These are phyloP conservation scores for Apamea anceps DNA, from an alignment of 2,888 invertebrate species.

Conservation along the genomic window DNA sequence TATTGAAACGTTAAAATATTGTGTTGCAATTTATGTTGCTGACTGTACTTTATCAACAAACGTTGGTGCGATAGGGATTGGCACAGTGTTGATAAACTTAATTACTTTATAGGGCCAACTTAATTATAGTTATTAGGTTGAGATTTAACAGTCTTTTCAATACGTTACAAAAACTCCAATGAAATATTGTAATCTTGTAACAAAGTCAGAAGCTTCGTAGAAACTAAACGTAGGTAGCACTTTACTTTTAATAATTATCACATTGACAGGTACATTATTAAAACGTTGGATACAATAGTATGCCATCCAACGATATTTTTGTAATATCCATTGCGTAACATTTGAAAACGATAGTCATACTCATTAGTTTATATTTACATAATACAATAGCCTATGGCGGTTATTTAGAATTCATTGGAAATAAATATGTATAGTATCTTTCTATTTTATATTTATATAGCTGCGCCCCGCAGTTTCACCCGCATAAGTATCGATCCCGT, in stretches of 20 bases:
- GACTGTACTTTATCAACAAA: neutral
- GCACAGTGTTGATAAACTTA: neutral
- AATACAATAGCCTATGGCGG: conserved; percentile 32
- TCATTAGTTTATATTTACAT: conserved; percentile 43
- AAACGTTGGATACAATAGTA: conserved; percentile 17
- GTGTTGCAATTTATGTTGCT: neutral
- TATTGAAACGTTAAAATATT: neutral
- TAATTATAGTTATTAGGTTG: neutral
- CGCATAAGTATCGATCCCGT: too few species aligned
- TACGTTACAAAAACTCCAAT: neutral
- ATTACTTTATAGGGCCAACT: neutral
- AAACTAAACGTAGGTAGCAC: neutral
- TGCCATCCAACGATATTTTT: conserved; percentile 36
- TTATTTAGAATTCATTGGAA: neutral
- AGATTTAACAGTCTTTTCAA: neutral
- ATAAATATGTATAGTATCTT: neutral
- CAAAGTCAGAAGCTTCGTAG: neutral
- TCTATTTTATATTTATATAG: neutral
- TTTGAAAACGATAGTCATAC: conserved; percentile 35
- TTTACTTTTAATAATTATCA: conserved; percentile 24
- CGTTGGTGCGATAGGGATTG: neutral
- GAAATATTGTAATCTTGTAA: neutral
- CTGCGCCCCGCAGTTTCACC: too few species aligned
- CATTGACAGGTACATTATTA: conserved; percentile 28
- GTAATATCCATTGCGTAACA: conserved; percentile 44